Evolutionary conservation across 2,888 invertebrate species (phyloP), one percentile per base, ranked within the genome.

Genomic region (Orthosia incerta): DNA sequence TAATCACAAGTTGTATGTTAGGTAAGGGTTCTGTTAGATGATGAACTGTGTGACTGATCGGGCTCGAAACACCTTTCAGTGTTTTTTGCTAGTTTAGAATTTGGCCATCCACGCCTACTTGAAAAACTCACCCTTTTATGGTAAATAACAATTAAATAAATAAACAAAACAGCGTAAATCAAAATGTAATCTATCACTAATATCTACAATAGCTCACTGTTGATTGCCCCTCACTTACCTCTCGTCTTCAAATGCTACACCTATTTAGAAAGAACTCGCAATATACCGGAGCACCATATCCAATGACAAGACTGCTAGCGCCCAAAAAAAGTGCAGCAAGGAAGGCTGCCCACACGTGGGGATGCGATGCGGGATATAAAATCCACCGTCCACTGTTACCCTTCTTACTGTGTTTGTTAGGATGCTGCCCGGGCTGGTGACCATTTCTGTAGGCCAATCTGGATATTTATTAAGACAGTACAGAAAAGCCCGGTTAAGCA

Each of bases 231-330:
- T 48, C 48, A 63, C 2, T 13, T n/a, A 62, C 26, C 20, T 48
- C 53, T 48, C 53, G 57, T 50, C 13, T 39, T 18, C 16, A 69
- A 71, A 71, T 65, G 60, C 65, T 61, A 76, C 56, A 64, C 56
- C 57, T 77, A 70, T 77, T 78, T 69, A 75, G 57, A 71, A 75
- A 64, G 46, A 57, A 55, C 65, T 68, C 39, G 26, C 55, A 59
- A 73, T 26, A 51, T 60, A 26, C 48, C 50, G 53, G 18, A 66
- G 46, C 56, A 39, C 51, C 31, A 48, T 16, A 45, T 31, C 26
- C 50, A 63, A 51, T 61, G 70, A 56, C 48, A 48, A 56, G 31
- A 62, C 51, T 66, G 39, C 46, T 70, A 51, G 59, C 59, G 57
- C 4, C 31, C 26, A 31, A 68, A 74, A 72, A 60, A 74, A 74